Conservation (phyloP, 2,888 invertebrate species). For the Campoletis raptor region DNA sequence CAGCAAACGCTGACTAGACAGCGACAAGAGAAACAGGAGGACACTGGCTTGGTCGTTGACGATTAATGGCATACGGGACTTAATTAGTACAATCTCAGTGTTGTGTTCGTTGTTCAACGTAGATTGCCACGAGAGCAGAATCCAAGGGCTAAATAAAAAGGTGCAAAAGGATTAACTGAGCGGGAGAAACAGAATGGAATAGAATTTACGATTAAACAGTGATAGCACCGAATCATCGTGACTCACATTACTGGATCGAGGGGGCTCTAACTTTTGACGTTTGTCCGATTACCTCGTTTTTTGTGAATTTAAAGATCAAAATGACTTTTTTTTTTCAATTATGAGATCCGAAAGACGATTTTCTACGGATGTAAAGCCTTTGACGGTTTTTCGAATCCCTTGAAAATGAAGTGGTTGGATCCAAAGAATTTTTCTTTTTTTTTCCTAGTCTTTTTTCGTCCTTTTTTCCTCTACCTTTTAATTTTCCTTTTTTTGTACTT, state of each 20-base stretch:
- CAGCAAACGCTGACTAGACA: constrained; percentile 22
- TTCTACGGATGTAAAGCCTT: constrained; percentile 19
- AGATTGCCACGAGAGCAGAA: constrained; percentile 23
- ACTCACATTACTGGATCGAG: background rate
- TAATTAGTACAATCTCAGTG: constrained; percentile 68
- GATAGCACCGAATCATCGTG: background rate
- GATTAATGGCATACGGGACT: constrained; percentile 63
- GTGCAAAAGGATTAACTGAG: constrained; percentile 23
- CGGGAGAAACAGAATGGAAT: constrained; percentile 26
- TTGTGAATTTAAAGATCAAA: background rate
- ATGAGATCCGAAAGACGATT: constrained; percentile 19
- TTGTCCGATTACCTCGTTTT: constrained; percentile 2
- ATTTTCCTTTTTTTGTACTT: constrained; percentile 8
- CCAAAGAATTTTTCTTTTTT: too few species aligned
- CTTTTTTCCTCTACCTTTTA: background rate
- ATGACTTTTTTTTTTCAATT: constrained; percentile 26
- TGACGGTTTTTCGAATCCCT: constrained; percentile 22
- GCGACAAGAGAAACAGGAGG: constrained; percentile 20
- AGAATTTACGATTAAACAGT: constrained; percentile 22
- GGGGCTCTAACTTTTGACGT: background rate
- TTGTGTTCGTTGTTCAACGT: constrained; percentile 38
- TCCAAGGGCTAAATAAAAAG: background rate
- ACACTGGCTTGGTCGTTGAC: constrained; percentile 31
- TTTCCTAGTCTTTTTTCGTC: too few species aligned
- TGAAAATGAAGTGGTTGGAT: constrained; percentile 44